Conservation (phyloP, 2,797 vertebrate genomes). For the Tokudaia muenninki region DNA sequence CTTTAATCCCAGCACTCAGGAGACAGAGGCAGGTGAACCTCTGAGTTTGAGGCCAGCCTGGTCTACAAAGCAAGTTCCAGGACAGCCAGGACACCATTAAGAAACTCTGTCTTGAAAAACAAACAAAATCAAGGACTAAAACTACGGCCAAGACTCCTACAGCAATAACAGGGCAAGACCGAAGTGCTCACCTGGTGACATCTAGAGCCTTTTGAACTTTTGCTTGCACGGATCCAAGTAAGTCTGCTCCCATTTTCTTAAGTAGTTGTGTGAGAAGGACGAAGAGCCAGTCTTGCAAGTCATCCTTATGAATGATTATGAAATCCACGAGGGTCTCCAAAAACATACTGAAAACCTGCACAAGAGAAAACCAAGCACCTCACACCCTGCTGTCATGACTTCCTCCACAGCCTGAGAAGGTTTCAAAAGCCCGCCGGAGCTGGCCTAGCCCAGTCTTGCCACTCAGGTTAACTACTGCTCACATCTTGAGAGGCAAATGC, state of each 20-base stretch:
- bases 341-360: constrained; percentile 99
- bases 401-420: neutral
- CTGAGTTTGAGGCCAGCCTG: neutral
- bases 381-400: neutral
- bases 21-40: neutral
- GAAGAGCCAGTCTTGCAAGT: constrained; percentile 98
- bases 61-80: neutral
- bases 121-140: neutral
- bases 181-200: constrained; percentile 92
- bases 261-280: constrained; percentile 97
- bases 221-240: constrained; percentile 97
- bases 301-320: constrained; percentile 95
- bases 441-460: neutral
- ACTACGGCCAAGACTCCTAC: neutral
- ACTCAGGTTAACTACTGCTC: neutral
- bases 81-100: neutral
- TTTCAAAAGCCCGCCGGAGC: neutral
- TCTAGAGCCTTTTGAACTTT: constrained; percentile 98
- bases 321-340: constrained; percentile 99
- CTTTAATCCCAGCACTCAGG: neutral
- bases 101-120: neutral
- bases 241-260: constrained; percentile 98
- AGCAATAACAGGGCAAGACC: neutral
- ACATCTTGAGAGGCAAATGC: constrained; percentile 36
- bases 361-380: constrained; percentile 60